Conservation (phyloP, 2,888 invertebrate species). For the Vandiemenella viatica region DNA sequence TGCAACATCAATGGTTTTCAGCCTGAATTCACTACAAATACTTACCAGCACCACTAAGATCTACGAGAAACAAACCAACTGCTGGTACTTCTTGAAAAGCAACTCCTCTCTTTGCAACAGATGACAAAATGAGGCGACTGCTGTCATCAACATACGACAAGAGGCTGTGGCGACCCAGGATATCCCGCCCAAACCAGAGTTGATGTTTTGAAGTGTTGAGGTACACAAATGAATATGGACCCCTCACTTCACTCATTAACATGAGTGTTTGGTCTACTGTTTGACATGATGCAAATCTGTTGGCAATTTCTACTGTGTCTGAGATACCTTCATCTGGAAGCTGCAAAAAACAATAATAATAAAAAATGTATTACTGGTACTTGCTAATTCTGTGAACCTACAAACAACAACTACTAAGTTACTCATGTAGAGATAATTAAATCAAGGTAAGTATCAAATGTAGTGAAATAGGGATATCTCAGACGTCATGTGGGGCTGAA, state of each 20-base stretch:
- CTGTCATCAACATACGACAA: slow-evolving; percentile 30
- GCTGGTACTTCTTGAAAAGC: slow-evolving; percentile 21
- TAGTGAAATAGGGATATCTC: too few species aligned
- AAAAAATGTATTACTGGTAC: too few species aligned
- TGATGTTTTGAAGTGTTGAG: slow-evolving; percentile 40
- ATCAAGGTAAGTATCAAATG: too few species aligned
- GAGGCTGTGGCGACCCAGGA: slow-evolving; percentile 72
- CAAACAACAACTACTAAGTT: too few species aligned
- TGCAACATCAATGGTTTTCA: too few species aligned
- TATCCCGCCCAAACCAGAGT: slow-evolving; percentile 73
- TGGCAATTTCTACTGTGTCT: slow-evolving; percentile 5
- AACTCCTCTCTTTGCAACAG: slow-evolving; percentile 20
- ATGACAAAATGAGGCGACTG: slow-evolving; percentile 20
- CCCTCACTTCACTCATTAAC: slow-evolving; percentile 43
- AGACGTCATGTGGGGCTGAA: too few species aligned
- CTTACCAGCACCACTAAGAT: slow-evolving; percentile 9
- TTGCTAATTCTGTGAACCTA: too few species aligned
- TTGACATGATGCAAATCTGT: background rate
- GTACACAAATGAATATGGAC: slow-evolving; percentile 74
- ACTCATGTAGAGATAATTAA: too few species aligned
- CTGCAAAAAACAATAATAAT: background rate
- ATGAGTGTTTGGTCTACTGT: slow-evolving; percentile 15
- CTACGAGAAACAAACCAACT: slow-evolving; percentile 20
- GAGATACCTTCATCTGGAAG: background rate
- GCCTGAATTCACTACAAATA: too few species aligned